A percentile compares a stretch with the other conserved stretches of the same genome.
Conservation (phyloP, 2,888 invertebrate species). For the Phengaris alcon region DNA sequence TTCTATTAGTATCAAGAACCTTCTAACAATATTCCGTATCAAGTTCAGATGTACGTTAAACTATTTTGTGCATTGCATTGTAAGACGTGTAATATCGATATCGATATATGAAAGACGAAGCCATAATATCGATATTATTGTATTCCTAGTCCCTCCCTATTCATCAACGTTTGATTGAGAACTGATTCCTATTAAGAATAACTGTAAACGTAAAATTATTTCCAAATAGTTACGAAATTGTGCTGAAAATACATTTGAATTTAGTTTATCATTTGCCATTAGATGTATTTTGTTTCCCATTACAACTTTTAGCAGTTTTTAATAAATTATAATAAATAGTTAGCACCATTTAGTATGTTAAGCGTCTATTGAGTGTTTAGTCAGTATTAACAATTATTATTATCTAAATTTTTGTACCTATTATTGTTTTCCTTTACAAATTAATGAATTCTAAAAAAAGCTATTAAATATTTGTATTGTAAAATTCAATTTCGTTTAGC, state of each 20-base stretch:
- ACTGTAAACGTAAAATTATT: background rate
- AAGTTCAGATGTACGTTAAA: background rate
- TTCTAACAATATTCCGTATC: background rate
- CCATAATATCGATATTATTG: no score
- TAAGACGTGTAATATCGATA: background rate
- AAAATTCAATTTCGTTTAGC: no score
- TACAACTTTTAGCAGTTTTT: background rate
- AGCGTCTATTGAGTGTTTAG: no score
- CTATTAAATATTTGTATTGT: no score
- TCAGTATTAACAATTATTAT: no score
- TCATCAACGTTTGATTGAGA: background rate
- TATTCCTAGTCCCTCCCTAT: background rate
- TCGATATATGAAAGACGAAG: background rate
- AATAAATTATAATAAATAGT: no score
- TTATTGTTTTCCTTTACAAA: no score
- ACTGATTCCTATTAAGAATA: background rate
- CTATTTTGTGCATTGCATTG: conserved; percentile 7
- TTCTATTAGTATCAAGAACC: background rate
- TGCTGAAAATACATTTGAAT: background rate
- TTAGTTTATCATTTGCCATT: background rate
- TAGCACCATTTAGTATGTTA: no score
- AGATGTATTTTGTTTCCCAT: background rate
- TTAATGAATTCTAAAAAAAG: no score
- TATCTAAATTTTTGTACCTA: no score
- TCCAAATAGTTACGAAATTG: background rate